These are phyloP conservation scores for Thelaira solivaga DNA, from an alignment of 2,888 invertebrate genomes.

Conservation along the genomic window DNA sequence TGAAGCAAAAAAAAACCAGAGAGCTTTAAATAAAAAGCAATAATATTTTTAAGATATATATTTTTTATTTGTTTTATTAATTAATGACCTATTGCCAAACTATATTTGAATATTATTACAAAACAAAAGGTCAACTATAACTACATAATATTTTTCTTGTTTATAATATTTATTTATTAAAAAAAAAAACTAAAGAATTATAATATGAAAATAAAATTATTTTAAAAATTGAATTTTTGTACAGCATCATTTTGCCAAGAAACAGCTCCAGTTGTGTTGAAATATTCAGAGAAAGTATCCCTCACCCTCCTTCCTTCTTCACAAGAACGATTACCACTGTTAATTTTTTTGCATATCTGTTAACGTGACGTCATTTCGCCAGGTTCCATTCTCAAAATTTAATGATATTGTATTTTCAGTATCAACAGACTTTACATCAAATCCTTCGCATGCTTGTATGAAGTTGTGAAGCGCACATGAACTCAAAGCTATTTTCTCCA, in stretches of 20 bases:
- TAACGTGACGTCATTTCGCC: background rate
- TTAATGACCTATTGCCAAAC: too few relatives aligned
- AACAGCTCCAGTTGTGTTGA: background rate
- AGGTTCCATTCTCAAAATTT: background rate
- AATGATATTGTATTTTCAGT: background rate
- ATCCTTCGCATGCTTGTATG: background rate
- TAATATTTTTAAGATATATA: background rate
- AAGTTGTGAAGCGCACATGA: background rate
- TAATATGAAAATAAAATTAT: background rate
- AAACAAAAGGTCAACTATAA: background rate
- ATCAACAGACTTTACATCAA: background rate
- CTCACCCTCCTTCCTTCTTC: background rate
- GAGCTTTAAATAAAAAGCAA: background rate
- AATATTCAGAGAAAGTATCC: background rate
- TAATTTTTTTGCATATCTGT: background rate
- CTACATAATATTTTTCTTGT: background rate
- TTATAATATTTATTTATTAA: background rate
- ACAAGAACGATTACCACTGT: background rate
- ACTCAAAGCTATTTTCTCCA: background rate
- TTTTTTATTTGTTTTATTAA: background rate
- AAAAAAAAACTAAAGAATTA: background rate
- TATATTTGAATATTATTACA: background rate
- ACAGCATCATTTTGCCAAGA: slow-evolving; percentile 7
- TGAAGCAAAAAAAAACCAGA: background rate
- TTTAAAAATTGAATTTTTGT: slow-evolving; percentile 21